Evolutionary conservation across 1,140 invertebrate species (phyloP).

Genomic region (Drosophila leontia): DNA sequence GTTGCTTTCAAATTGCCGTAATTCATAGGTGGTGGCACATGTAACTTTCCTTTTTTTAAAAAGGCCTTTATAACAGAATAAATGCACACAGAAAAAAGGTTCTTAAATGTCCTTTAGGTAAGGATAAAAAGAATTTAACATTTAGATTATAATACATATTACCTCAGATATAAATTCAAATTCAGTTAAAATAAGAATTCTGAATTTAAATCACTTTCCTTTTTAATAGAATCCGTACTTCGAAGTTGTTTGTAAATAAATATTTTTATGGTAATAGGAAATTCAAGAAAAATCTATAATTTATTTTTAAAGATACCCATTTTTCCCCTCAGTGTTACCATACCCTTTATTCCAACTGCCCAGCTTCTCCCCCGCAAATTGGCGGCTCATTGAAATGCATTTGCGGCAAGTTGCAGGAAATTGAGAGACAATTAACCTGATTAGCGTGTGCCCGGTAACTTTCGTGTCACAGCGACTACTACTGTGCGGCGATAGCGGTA

Average conservation of each 20-base stretch:
- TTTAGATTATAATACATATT: too few relatives aligned
- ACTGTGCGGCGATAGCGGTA: conserved; percentile 61
- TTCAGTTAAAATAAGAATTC: too few relatives aligned
- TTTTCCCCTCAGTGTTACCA: background rate
- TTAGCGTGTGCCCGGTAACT: conserved; percentile 64
- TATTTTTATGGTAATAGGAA: too few relatives aligned
- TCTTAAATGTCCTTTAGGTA: background rate
- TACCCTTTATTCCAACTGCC: conserved; percentile 18
- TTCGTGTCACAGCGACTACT: conserved; percentile 62
- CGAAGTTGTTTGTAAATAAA: too few relatives aligned
- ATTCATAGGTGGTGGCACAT: conserved; percentile 65
- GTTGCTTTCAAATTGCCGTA: conserved; percentile 70
- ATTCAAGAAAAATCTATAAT: too few relatives aligned
- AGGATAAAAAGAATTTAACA: too few relatives aligned
- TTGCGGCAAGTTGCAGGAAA: conserved; percentile 68
- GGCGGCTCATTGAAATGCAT: conserved; percentile 48
- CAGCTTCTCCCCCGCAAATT: conserved; percentile 35
- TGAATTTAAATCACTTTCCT: background rate
- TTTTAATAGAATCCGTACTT: background rate
- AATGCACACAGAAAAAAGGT: conserved; percentile 6
- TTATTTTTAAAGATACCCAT: background rate
- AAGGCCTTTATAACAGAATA: background rate
- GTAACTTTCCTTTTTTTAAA: conserved; percentile 57
- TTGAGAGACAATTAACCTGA: conserved; percentile 82
- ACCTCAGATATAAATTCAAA: too few relatives aligned